Base-by-base conservation (phyloP, 1,140 invertebrate species). In the Drosophila rhopaloa region DNA sequence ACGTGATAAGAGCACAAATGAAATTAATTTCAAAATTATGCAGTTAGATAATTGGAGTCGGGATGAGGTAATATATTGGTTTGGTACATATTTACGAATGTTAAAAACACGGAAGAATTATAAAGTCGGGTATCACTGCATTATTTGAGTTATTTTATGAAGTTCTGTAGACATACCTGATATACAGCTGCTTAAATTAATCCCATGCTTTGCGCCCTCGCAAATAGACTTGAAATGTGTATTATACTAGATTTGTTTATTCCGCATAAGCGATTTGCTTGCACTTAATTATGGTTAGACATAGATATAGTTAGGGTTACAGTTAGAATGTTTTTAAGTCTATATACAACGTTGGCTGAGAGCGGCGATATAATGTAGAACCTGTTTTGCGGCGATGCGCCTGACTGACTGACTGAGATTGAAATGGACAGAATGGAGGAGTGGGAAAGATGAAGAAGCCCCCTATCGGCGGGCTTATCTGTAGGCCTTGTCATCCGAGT, bases 401-500 rank as follows among this genome's bases (percentile, higher is more conserved):
- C 71, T 91, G 84, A 82, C 79, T 91, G 81, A 83, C 85, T 91
- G 72, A 76, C 71, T 61, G 48, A 67, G 65, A 19, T 48, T 37
- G 66, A 72, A 71, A 44, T 76, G 51, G 44, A 70, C 38, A 56
- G 63, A 51, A 57, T 71, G 65, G 44, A 46, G 40, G 37, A 50
- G 61, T 50, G 67, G 59, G 58, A 48, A 50, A 61, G 67, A 78
- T 59, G 50, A 57, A 57, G 53, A 56, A 41, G 51, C 60, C 40
- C 27, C 63, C 43, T 4, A 40, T 74, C 47, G 16, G 24, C 6
- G n/a, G 41, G 61, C 59, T 63, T 91, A 92, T 92, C 91, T 92
- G 61, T 92, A 92, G 47, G 91, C 89, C 78, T 92, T 92, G 61
- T 92, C 91, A 50, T 92, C 91, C 41, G 91, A 90, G 60, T 92